Evolutionary conservation across 2,113 vertebrate genomes (phyloP), one percentile per base, ranked within the genome.

Genomic region (Pachypanchax playfairii): DNA sequence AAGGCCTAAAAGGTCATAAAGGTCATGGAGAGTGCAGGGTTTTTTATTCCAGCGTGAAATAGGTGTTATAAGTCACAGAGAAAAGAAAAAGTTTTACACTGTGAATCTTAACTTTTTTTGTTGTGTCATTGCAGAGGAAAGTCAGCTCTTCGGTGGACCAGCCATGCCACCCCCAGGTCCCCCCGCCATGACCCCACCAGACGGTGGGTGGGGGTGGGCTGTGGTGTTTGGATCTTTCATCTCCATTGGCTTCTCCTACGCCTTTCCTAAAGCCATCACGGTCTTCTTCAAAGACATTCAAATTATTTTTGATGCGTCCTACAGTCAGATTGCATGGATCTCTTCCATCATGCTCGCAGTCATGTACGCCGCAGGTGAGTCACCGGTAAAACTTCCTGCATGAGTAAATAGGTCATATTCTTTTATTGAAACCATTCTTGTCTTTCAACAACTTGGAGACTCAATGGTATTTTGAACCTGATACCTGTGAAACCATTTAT

Each of bases 211-310:
- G 97, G 97, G 97, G 11, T 98, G 96, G 96, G 91, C 94, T 5
- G 95, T 99, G 41, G 95, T 98, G 29, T 64, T 91, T 0, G 96
- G 88, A 14, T 88, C 94, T 17, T 98, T 98, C 85, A 96, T 99
- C 80, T 98, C 94, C 81, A 98, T 98, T 31, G 97, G 97, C 49
- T 98, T 98, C 91, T 98, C 97, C 0, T 98, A 98, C 58, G 95
- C 95, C 14, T 98, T 99, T 75, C 96, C 97, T 25, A 98, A 98
- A 87, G 96, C 96, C 70, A 94, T 96, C 80, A 98, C 96, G 0
- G 95, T 98, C 33, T 98, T 94, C 92, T 98, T 97, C 91, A 98
- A 98, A 71, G 97, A 98, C 75, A 98, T 97, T 79, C 96, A 98
- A 88, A 82, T 89, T 52, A 95, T 98, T 79, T 99, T 98, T 63